These are phyloP conservation scores for Tympanoctomys barrerae DNA, from an alignment of 2,797 vertebrate species.

Conservation along the genomic window DNA sequence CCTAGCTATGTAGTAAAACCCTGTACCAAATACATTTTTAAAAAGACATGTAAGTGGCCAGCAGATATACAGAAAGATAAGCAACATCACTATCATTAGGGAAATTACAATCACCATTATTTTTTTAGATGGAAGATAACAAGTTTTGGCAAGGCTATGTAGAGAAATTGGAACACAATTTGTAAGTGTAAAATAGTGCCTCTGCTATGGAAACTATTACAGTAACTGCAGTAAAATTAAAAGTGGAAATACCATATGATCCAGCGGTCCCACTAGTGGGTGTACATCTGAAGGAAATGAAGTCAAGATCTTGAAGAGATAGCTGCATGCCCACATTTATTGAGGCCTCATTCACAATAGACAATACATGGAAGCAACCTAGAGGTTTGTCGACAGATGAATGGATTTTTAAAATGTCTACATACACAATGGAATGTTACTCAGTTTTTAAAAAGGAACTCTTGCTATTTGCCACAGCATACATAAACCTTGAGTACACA, in stretches of 20 bases:
- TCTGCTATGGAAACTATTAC: neutral
- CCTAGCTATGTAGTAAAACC: no score
- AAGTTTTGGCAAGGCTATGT: neutral
- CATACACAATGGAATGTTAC: neutral
- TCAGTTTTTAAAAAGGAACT: neutral
- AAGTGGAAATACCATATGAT: neutral
- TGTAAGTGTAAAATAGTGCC: neutral
- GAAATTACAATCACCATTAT: neutral
- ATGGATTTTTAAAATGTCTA: neutral
- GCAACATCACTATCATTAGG: neutral
- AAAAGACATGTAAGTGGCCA: neutral
- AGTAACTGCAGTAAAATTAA: neutral
- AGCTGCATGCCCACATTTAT: neutral
- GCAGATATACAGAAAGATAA: neutral
- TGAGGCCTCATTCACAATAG: neutral
- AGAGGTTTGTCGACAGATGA: neutral
- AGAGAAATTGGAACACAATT: neutral
- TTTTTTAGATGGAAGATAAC: neutral
- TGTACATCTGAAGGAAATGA: neutral
- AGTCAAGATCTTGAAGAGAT: neutral
- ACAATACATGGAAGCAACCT: neutral
- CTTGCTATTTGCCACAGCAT: neutral
- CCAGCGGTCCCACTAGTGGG: neutral
- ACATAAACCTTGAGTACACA: neutral
- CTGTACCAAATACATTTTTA: neutral